phyloP scores from a whole-genome alignment of 2,797 vertebrate genomes.

The Eremophila alpestris region DNA sequence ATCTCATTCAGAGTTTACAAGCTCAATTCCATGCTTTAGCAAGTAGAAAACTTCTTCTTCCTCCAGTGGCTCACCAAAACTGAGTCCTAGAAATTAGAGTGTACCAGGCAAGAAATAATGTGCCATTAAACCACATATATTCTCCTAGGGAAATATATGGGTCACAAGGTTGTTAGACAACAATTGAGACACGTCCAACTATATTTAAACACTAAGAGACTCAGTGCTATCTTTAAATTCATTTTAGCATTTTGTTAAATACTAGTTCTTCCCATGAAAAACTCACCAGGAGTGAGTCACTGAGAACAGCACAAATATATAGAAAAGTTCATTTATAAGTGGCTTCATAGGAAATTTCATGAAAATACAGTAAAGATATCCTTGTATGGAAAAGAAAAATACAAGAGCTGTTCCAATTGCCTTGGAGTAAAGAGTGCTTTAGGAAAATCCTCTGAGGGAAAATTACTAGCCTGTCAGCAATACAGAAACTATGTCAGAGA shows the following conservation, averaged over 20 bases:
- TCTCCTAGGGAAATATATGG: not conserved
- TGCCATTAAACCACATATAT: not conserved
- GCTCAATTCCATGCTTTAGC: not conserved
- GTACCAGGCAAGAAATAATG: not conserved
- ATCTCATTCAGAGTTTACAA: not conserved
- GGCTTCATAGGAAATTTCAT: not conserved
- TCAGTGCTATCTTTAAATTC: not conserved
- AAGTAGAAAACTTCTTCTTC: not conserved
- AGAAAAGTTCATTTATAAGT: not conserved
- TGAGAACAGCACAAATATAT: not conserved
- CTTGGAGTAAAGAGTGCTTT: not conserved
- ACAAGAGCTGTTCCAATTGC: not conserved
- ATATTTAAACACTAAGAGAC: not conserved
- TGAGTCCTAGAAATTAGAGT: not conserved
- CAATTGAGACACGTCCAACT: not conserved
- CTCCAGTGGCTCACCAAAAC: not conserved
- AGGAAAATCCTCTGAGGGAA: not conserved
- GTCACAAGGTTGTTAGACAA: not conserved
- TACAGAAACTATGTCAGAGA: not conserved
- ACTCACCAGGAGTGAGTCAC: accelerated
- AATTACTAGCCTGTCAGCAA: not conserved
- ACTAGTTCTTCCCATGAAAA: not conserved
- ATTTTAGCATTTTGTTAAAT: not conserved
- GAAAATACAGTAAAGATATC: not conserved
- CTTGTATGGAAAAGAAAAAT: not conserved